Percentiles rank a stretch among this genome's conserved stretches.
Conservation (phyloP, 2,888 invertebrate species). For the Sarcophaga rosellei region DNA sequence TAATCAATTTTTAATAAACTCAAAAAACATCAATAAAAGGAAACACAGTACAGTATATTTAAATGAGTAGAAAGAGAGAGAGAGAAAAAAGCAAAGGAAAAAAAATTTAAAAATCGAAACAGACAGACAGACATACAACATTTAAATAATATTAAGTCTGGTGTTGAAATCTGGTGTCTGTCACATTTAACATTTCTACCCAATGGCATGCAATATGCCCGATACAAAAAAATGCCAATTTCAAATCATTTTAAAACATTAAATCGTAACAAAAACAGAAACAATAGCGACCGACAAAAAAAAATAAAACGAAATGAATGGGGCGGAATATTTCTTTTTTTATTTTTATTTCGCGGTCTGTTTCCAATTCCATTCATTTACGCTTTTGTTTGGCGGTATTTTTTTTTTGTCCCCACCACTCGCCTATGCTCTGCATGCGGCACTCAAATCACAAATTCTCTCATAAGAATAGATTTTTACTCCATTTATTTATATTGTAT, state of each 20-base stretch:
- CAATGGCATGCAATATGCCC: slow-evolving; percentile 33
- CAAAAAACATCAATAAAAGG: neutral
- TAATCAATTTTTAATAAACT: neutral
- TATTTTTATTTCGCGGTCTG: slow-evolving; percentile 33
- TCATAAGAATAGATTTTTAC: slow-evolving; percentile 5
- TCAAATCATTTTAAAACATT: slow-evolving; percentile 44
- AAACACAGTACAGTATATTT: too few relatives aligned
- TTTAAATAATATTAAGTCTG: slow-evolving; percentile 25
- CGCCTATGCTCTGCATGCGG: slow-evolving; percentile 1
- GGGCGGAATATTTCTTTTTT: slow-evolving; percentile 45
- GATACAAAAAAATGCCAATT: slow-evolving; percentile 48
- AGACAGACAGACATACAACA: neutral
- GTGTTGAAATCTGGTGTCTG: slow-evolving; percentile 51
- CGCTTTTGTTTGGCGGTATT: neutral
- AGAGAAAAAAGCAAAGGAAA: neutral
- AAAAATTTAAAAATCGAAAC: neutral
- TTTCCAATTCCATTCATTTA: neutral
- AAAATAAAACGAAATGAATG: slow-evolving; percentile 12
- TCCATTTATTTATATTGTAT: slow-evolving; percentile 13
- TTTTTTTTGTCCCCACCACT: neutral
- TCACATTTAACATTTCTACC: slow-evolving; percentile 58
- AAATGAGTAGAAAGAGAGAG: neutral
- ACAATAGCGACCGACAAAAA: slow-evolving; percentile 39
- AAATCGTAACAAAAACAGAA: slow-evolving; percentile 49
- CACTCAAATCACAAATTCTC: too few relatives aligned